Conservation (phyloP, 2,113 vertebrate genomes). For the Cottus gobio region DNA sequence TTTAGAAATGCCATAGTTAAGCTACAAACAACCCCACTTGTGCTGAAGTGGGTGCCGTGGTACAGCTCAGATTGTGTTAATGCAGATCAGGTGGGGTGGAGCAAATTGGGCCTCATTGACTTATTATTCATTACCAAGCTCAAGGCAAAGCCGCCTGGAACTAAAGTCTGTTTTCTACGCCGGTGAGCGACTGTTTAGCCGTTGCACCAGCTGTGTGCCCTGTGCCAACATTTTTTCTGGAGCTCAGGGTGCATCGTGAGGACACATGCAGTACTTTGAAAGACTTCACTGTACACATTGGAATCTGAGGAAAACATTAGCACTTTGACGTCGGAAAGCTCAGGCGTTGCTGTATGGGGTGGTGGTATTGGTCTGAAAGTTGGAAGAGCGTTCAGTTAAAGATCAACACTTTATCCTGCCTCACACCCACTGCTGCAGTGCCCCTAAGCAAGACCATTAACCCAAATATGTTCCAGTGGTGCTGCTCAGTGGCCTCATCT, state of each 20-base stretch:
- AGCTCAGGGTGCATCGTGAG: conserved; percentile 22
- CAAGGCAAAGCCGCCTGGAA: conserved; percentile 9
- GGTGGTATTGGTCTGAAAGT: neutral
- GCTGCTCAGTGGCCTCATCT: conserved; percentile 4
- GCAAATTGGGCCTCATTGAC: conserved; percentile 24
- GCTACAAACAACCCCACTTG: neutral
- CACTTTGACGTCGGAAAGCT: neutral
- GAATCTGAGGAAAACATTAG: conserved; percentile 4
- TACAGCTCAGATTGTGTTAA: conserved; percentile 5
- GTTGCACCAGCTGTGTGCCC: conserved; percentile 17
- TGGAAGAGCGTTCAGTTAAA: conserved; percentile 21
- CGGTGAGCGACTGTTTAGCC: conserved; percentile 9
- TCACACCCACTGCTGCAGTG: conserved; percentile 5
- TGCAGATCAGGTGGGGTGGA: conserved; percentile 21
- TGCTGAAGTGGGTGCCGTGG: neutral
- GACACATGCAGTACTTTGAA: neutral
- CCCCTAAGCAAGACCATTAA: conserved; percentile 18
- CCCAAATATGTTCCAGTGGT: neutral
- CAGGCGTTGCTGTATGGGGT: neutral
- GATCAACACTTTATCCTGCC: conserved; percentile 11
- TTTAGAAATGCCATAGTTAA: neutral
- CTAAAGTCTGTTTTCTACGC: conserved; percentile 12
- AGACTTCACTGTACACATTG: conserved; percentile 10
- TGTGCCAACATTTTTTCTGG: conserved; percentile 3
- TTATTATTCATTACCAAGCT: conserved; percentile 32